phyloP scores from a whole-genome alignment of 1,140 invertebrate species.

The Temnothorax longispinosus region DNA sequence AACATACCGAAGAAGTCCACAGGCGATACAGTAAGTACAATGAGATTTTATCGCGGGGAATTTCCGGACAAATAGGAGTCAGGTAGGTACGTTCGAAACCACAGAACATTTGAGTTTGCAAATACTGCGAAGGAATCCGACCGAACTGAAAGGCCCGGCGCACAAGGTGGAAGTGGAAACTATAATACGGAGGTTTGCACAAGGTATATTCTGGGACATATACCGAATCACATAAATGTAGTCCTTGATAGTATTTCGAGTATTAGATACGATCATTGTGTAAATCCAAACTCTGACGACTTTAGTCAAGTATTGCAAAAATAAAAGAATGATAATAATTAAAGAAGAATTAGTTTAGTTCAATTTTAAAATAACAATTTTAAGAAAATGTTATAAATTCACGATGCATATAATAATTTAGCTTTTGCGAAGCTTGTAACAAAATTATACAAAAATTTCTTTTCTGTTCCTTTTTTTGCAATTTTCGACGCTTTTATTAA shows the following conservation, averaged over 20 bases:
- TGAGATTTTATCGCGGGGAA: constrained; percentile 62
- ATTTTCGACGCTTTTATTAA: background rate
- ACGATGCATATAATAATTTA: background rate
- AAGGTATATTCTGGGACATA: background rate
- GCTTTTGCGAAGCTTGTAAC: background rate
- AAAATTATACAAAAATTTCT: background rate
- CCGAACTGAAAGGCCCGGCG: constrained; percentile 28
- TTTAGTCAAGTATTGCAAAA: background rate
- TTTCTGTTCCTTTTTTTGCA: background rate
- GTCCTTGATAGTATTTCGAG: constrained; percentile 7
- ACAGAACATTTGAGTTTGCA: constrained; percentile 30
- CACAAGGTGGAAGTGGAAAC: background rate
- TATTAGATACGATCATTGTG: background rate
- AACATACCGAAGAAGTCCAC: background rate
- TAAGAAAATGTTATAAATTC: background rate
- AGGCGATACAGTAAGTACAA: background rate
- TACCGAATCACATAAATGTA: background rate
- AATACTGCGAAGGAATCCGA: constrained; percentile 41
- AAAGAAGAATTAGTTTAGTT: background rate
- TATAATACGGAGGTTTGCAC: constrained; percentile 7
- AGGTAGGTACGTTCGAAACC: constrained; percentile 2
- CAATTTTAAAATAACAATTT: background rate
- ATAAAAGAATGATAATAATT: background rate
- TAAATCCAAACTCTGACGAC: background rate
- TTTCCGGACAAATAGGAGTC: constrained; percentile 62